Percentiles rank a stretch among this genome's conserved stretches.
These are phyloP conservation scores for Mixornis gularis DNA, from an alignment of 2,113 vertebrate genomes.

Conservation along the genomic window DNA sequence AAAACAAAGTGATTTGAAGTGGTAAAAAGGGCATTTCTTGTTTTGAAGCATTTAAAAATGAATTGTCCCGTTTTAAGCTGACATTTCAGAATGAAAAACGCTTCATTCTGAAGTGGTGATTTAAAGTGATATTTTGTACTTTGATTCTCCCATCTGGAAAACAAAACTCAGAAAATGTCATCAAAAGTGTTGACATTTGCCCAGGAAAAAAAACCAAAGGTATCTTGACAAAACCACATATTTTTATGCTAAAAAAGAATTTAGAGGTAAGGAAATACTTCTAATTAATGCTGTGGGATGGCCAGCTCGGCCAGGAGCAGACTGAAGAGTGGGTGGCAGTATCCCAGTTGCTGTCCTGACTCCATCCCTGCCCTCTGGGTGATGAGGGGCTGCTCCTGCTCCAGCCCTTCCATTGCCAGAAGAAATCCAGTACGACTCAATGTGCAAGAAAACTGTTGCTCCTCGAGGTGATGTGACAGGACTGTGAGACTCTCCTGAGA, in stretches of 20 bases:
- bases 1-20: not conserved
- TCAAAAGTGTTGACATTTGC: slow-evolving; percentile 4
- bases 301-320: not conserved
- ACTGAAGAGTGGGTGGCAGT: no score
- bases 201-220: not conserved
- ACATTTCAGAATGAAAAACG: slow-evolving; percentile 12
- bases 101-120: not conserved
- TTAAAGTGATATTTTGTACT: not conserved
- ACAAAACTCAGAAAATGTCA: slow-evolving; percentile 14
- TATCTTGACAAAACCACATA: not conserved
- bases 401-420: not conserved
- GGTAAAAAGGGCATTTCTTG: slow-evolving; percentile 16
- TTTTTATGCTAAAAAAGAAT: not conserved
- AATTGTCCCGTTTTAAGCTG: not conserved
- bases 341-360: not conserved
- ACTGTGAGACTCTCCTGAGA: rapidly evolving
- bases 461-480: not conserved
- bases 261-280: not conserved
- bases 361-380: not conserved
- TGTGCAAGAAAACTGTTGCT: rapidly evolving
- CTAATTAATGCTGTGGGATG: not conserved
- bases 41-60: not conserved
- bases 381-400: not conserved
- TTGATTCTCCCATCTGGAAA: not conserved
- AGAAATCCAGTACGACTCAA: not conserved